A percentile compares a stretch with the other conserved stretches of the same genome.
phyloP scores from a whole-genome alignment of 2,888 invertebrate species.

The Baronia brevicornis region DNA sequence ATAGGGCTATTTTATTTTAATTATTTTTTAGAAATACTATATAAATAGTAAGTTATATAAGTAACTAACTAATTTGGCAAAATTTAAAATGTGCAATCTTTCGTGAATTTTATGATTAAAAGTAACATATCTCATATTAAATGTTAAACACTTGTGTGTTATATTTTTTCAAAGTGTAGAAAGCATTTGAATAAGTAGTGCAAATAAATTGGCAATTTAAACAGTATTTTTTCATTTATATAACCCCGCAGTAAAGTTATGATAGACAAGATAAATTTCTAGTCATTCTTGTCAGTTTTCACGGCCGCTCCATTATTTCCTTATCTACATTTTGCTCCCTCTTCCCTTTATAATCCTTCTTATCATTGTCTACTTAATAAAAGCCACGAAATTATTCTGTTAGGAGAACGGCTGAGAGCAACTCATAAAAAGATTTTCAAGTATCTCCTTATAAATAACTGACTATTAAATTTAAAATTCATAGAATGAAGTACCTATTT shows the following conservation, averaged over 20 bases:
- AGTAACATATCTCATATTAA: constrained; percentile 1
- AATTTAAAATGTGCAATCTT: no score
- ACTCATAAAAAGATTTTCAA: constrained; percentile 47
- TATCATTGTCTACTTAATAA: constrained; percentile 61
- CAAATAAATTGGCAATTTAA: no score
- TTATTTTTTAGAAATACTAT: no score
- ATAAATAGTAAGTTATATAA: no score
- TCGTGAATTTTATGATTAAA: constrained; percentile 13
- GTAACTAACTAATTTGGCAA: no score
- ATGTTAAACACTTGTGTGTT: constrained; percentile 5
- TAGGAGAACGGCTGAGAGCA: constrained; percentile 43
- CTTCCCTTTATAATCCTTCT: constrained; percentile 58
- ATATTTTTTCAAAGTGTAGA: constrained; percentile 6
- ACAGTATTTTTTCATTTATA: constrained; percentile 11
- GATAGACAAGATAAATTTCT: constrained; percentile 32
- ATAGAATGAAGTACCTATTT: constrained; percentile 12
- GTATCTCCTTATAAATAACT: constrained; percentile 35
- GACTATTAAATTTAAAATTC: constrained; percentile 28
- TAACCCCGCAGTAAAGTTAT: constrained; percentile 14
- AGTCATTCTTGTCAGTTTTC: constrained; percentile 45
- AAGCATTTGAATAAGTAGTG: constrained; percentile 7
- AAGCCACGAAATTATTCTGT: constrained; percentile 52
- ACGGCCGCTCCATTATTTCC: constrained; percentile 52
- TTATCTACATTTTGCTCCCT: constrained; percentile 57
- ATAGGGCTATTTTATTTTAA: no score